phyloP scores from a whole-genome alignment of 2,797 vertebrate species.

The Manis pentadactyla region DNA sequence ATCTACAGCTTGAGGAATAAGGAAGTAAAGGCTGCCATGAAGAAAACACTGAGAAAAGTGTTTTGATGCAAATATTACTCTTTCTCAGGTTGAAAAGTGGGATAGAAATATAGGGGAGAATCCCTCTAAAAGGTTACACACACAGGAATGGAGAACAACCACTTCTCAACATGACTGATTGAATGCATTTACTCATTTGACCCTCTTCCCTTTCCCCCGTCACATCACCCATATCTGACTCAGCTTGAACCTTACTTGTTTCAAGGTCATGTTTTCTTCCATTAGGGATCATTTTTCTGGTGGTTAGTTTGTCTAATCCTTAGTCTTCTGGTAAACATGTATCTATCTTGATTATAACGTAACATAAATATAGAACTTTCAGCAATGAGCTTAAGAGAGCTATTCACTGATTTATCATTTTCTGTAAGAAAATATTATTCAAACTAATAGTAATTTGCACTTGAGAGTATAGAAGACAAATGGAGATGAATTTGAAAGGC shows the following conservation, averaged over 20 bases:
- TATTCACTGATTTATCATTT: background rate
- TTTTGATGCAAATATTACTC: background rate
- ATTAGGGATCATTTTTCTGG: background rate
- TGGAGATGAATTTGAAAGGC: background rate
- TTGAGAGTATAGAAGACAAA: background rate
- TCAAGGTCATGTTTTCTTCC: background rate
- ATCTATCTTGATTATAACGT: background rate
- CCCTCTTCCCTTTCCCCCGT: background rate
- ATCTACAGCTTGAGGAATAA: conserved; percentile 49
- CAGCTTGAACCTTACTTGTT: background rate
- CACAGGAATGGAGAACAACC: background rate
- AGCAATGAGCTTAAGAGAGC: background rate
- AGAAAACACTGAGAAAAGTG: background rate
- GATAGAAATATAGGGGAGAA: background rate
- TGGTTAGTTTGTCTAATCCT: background rate
- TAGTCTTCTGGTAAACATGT: background rate
- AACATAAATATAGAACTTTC: background rate
- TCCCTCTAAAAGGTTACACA: background rate
- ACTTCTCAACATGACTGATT: background rate
- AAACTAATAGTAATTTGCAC: background rate
- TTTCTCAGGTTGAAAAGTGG: background rate
- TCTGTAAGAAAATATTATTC: background rate
- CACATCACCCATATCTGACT: background rate
- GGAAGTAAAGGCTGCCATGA: background rate
- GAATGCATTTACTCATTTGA: background rate